Conservation (phyloP, 1,140 invertebrate genomes). For the Cyclina sinensis region DNA sequence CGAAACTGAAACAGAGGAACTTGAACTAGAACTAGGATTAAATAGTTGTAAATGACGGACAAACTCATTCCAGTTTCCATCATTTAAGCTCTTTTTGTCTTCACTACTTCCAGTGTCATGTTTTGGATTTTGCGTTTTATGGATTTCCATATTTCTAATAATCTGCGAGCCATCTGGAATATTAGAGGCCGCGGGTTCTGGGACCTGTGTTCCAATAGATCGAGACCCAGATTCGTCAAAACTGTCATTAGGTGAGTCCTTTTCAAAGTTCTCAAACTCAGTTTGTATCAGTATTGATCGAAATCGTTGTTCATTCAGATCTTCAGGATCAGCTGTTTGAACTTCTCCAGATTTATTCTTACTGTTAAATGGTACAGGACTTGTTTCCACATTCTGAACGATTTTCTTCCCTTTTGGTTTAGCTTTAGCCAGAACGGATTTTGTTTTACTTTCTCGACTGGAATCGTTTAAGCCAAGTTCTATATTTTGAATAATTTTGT, state of each 20-base stretch:
- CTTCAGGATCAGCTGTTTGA: neutral
- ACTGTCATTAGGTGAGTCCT: neutral
- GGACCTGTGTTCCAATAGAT: neutral
- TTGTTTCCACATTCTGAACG: neutral
- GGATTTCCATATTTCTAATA: slow-evolving; percentile 22
- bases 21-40: slow-evolving; percentile 18
- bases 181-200: neutral
- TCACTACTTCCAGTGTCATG: neutral
- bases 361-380: neutral
- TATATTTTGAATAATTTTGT: slow-evolving; percentile 32
- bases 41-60: slow-evolving; percentile 23
- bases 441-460: neutral
- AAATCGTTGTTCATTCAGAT: neutral
- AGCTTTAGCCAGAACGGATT: neutral
- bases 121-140: neutral
- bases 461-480: neutral
- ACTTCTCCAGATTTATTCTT: neutral
- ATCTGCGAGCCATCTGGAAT: slow-evolving; percentile 23
- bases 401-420: neutral
- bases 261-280: neutral
- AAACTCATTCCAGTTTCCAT: slow-evolving; percentile 54
- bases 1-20: slow-evolving; percentile 2
- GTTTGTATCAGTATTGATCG: slow-evolving; percentile 8
- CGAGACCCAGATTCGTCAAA: neutral
- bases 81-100: slow-evolving; percentile 3